phyloP scores from a whole-genome alignment of 2,113 vertebrate species.

The Spheniscus mendiculus region DNA sequence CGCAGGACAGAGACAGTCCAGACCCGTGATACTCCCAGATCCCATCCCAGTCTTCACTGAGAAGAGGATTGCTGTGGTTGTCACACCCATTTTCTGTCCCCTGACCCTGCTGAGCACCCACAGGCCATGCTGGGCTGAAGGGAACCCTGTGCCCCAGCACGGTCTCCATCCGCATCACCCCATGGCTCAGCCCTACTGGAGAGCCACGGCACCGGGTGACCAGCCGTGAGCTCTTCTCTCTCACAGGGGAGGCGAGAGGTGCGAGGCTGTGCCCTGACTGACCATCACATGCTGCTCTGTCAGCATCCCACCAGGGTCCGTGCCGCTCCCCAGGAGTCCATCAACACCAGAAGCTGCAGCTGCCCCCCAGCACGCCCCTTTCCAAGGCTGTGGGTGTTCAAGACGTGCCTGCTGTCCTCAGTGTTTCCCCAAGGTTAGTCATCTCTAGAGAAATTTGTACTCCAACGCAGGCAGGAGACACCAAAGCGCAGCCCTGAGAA shows the following conservation, averaged over 20 bases:
- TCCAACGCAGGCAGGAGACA: background rate
- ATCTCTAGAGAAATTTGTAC: background rate
- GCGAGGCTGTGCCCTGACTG: background rate
- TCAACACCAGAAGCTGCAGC: background rate
- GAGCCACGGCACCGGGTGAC: accelerated
- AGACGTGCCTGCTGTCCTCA: background rate
- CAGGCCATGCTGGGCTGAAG: background rate
- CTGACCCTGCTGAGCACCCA: background rate
- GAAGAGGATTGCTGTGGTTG: accelerated
- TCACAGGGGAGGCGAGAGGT: background rate
- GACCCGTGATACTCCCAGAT: accelerated
- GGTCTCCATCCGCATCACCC: accelerated
- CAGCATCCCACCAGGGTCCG: background rate
- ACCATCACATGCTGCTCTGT: background rate
- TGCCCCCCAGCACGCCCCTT: background rate
- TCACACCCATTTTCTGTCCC: background rate
- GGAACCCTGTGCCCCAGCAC: background rate
- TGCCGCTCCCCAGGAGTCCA: background rate
- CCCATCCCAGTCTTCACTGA: background rate
- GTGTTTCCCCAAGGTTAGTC: background rate
- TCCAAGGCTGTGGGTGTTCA: background rate
- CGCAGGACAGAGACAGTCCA: background rate
- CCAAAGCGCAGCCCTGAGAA: background rate
- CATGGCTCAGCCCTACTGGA: accelerated
- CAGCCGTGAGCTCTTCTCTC: background rate